A percentile compares a stretch with the other conserved stretches of the same genome.
These are phyloP conservation scores for Coenonympha arcania DNA, from an alignment of 2,888 invertebrate genomes.

Conservation along the genomic window DNA sequence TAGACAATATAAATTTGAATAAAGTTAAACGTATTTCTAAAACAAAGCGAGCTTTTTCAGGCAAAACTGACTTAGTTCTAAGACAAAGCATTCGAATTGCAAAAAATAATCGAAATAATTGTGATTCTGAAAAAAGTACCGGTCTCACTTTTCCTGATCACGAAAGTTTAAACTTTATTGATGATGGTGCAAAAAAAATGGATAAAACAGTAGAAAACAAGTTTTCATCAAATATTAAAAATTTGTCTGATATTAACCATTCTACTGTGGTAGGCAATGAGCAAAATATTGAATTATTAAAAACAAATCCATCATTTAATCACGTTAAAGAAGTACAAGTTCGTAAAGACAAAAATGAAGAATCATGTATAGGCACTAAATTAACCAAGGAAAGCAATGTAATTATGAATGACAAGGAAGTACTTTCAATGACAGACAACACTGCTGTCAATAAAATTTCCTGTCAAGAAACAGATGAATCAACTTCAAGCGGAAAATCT, in stretches of 20 bases:
- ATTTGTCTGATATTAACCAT: background rate
- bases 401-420: background rate
- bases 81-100: background rate
- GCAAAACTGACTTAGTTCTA: background rate
- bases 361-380: background rate
- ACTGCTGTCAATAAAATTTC: background rate
- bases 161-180: background rate
- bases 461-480: background rate
- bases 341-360: background rate
- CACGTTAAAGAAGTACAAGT: background rate
- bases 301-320: background rate
- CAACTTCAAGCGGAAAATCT: background rate
- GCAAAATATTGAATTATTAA: background rate
- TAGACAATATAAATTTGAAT: background rate
- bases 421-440: background rate
- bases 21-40: too few relatives aligned
- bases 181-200: background rate
- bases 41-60: background rate
- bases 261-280: too few relatives aligned
- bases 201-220: background rate
- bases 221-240: background rate
- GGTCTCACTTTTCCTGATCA: background rate
- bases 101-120: background rate
- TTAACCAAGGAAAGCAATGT: background rate
- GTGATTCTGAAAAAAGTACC: background rate